These are phyloP conservation scores for Melanostoma scalare DNA, from an alignment of 2,888 invertebrate species.

Conservation along the genomic window DNA sequence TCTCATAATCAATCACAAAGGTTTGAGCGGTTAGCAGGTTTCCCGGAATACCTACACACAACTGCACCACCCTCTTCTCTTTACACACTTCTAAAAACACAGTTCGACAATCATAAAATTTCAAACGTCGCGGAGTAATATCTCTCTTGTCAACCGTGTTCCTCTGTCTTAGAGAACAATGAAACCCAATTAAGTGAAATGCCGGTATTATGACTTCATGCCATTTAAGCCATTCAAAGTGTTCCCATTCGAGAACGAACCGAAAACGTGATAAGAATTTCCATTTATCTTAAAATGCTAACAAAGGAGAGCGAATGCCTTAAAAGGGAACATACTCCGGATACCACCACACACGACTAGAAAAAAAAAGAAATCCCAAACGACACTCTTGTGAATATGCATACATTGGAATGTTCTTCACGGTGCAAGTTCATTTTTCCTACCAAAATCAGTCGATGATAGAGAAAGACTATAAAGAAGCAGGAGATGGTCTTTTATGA, in stretches of 20 bases:
- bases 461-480: neutral
- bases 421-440: slow-evolving; percentile 13
- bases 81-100: too few species aligned
- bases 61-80: too few species aligned
- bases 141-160: neutral
- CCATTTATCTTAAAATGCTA: slow-evolving; percentile 22
- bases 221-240: slow-evolving; percentile 12
- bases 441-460: neutral
- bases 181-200: slow-evolving; percentile 11
- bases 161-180: slow-evolving; percentile 4
- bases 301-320: slow-evolving; percentile 4
- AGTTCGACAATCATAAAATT: too few species aligned
- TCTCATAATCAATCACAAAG: too few species aligned
- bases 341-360: neutral
- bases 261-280: slow-evolving; percentile 59
- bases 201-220: slow-evolving; percentile 6
- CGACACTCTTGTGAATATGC: neutral
- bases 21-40: too few species aligned
- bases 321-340: neutral
- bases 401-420: slow-evolving; percentile 6
- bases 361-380: neutral
- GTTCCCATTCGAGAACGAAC: slow-evolving; percentile 24
- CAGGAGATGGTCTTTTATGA: slow-evolving; percentile 8
- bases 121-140: too few species aligned
- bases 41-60: too few species aligned